A percentile compares a stretch with the other conserved stretches of the same genome.
Conservation (phyloP, 1,140 invertebrate genomes). For the Ips typographus region DNA sequence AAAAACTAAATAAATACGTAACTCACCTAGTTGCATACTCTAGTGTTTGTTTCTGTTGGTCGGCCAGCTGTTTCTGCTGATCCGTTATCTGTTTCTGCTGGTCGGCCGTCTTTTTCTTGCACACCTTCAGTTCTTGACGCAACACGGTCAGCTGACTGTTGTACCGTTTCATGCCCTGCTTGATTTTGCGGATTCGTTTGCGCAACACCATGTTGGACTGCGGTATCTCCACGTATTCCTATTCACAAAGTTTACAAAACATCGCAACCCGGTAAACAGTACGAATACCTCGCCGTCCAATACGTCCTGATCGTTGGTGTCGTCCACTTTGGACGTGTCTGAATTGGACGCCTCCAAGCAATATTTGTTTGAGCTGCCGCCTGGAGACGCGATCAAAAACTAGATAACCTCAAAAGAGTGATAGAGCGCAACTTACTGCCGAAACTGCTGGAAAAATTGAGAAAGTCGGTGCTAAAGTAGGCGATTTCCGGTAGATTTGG, state of each 20-base stretch:
- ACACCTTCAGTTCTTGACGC: constrained; percentile 72
- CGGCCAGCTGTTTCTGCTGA: constrained; percentile 74
- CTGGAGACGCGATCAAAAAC: constrained; percentile 44
- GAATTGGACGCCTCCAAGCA: constrained; percentile 33
- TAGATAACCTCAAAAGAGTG: constrained; percentile 7
- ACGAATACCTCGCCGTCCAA: constrained; percentile 40
- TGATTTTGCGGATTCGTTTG: constrained; percentile 82
- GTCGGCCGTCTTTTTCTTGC: constrained; percentile 76
- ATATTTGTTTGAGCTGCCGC: constrained; percentile 65
- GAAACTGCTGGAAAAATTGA: constrained; percentile 67
- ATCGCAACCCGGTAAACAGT: constrained; percentile 26
- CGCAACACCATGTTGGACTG: constrained; percentile 82
- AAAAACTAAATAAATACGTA: neutral
- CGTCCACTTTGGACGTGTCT: constrained; percentile 28
- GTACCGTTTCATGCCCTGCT: constrained; percentile 85
- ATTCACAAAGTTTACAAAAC: constrained; percentile 36
- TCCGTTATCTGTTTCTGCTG: constrained; percentile 82
- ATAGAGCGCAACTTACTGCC: constrained; percentile 30
- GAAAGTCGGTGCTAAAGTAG: constrained; percentile 81
- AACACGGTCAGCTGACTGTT: constrained; percentile 75
- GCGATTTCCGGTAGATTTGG: constrained; percentile 82
- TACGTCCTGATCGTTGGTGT: constrained; percentile 28
- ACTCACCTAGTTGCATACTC: constrained; percentile 67
- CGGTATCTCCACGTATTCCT: constrained; percentile 63
- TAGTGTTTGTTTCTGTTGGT: constrained; percentile 73